Base-by-base conservation (phyloP, 2,888 invertebrate genomes). In the Malthinus seriepunctatus region DNA sequence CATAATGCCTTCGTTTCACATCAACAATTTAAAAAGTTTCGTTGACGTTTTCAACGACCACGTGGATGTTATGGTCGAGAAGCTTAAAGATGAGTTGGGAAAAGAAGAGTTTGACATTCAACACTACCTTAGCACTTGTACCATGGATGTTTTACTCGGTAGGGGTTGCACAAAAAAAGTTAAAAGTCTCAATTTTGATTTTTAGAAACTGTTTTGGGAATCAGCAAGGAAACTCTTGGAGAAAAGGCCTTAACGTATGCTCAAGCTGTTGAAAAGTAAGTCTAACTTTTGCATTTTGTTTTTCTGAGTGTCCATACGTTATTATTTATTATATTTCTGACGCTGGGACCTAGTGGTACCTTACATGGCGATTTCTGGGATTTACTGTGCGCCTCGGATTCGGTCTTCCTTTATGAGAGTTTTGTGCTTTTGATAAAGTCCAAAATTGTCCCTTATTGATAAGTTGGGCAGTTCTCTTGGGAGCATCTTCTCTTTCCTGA, bases 141-240 rank as follows among this genome's bases (percentile, higher is more conserved):
- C 68, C 9, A 64, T 69, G 60, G 56, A 63, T 46, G 62, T 65
- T 39, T 62, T 69, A 51, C 53, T 69, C 56, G 69, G 69, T 69
- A 63, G 45, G 32, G 8, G 1, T 42, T n/a, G 23, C 4, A 9
- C n/a, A 42, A 11, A n/a, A 0, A 32, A 48, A 48, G 15, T 11
- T 34, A 10, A 34, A n/a, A n/a, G n/a, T n/a, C 23, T 23, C 23
- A 23, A 32, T 32, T 31, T 49, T 14, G n/a, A n/a, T 0, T 64
- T 64, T 42, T 51, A 68, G 70, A 69, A 62, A 69, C 68, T 32
- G 61, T 64, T 2, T 47, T 70, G 47, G 70, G 68, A 12, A 60
- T 72, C n/a, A 68, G 65, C 49, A 65, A 67, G 47, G 68, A 69
- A 38, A 68, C 69, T 1, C 47, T 72, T n/a, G 69, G 68, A 35